Conservation (phyloP, 2,113 vertebrate species). For the Opisthocomus hoazin region DNA sequence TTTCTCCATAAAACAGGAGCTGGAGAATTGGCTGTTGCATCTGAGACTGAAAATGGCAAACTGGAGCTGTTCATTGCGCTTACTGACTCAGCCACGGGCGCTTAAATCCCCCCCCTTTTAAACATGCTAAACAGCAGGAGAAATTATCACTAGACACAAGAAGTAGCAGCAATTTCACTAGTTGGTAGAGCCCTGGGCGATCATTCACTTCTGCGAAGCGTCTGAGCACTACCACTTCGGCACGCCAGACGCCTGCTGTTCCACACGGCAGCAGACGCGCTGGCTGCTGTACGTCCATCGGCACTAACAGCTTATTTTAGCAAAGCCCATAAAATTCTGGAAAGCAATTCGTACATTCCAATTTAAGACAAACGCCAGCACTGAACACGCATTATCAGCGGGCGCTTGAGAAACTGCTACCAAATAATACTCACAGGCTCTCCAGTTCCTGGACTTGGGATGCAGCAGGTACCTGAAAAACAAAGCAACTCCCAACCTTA, state of each 20-base stretch:
- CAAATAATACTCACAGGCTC: slow-evolving; percentile 67
- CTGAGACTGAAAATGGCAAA: background rate
- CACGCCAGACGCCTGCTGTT: background rate
- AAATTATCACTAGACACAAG: background rate
- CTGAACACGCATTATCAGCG: background rate
- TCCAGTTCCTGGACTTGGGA: slow-evolving; percentile 67
- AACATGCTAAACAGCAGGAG: background rate
- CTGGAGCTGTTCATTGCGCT: background rate
- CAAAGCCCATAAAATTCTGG: background rate
- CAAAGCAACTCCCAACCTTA: background rate
- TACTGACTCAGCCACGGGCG: background rate
- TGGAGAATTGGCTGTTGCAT: background rate
- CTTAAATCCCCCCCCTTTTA: background rate
- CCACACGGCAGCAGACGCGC: background rate
- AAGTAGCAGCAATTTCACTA: background rate
- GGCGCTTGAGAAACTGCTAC: background rate
- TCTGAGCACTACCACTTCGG: background rate
- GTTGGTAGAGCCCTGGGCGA: background rate
- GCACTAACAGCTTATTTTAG: background rate
- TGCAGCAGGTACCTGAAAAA: slow-evolving; percentile 61
- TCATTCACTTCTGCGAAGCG: background rate
- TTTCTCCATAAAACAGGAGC: background rate
- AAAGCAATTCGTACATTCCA: background rate
- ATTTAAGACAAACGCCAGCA: background rate
- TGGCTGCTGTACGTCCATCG: background rate